phyloP scores from a whole-genome alignment of 2,888 invertebrate species.

The Monochamus alternatus region DNA sequence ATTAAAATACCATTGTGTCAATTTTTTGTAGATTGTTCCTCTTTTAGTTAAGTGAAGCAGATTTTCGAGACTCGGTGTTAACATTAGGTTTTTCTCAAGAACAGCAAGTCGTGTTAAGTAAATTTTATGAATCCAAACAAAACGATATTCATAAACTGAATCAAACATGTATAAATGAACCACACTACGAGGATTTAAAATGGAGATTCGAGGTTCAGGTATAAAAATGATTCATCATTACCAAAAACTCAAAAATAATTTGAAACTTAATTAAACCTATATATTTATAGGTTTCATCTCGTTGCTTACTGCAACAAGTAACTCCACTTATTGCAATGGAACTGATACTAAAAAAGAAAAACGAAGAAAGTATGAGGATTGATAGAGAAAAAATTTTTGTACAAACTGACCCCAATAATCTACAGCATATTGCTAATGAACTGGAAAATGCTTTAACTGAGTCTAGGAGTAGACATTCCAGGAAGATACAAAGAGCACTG shows the following conservation, averaged over 20 bases:
- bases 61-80: constrained; percentile 71
- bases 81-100: constrained; percentile 76
- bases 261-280: background rate
- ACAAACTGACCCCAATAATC: constrained; percentile 77
- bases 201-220: constrained; percentile 81
- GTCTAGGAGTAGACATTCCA: constrained; percentile 73
- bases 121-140: constrained; percentile 76
- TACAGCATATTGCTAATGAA: constrained; percentile 76
- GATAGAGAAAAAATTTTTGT: constrained; percentile 70
- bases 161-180: constrained; percentile 70
- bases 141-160: constrained; percentile 71
- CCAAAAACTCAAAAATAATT: too few relatives aligned
- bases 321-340: constrained; percentile 77
- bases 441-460: constrained; percentile 78
- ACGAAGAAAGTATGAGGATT: constrained; percentile 63
- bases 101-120: constrained; percentile 75
- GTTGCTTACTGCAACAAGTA: constrained; percentile 75
- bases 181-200: constrained; percentile 75
- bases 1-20: constrained; percentile 55
- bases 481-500: constrained; percentile 67
- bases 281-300: constrained; percentile 73
- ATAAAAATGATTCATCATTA: constrained; percentile 26
- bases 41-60: constrained; percentile 70
- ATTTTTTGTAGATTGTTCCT: constrained; percentile 4
- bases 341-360: constrained; percentile 66